Evolutionary conservation across 1,140 invertebrate genomes (phyloP).

Genomic region (Rhopalosiphum padi): DNA sequence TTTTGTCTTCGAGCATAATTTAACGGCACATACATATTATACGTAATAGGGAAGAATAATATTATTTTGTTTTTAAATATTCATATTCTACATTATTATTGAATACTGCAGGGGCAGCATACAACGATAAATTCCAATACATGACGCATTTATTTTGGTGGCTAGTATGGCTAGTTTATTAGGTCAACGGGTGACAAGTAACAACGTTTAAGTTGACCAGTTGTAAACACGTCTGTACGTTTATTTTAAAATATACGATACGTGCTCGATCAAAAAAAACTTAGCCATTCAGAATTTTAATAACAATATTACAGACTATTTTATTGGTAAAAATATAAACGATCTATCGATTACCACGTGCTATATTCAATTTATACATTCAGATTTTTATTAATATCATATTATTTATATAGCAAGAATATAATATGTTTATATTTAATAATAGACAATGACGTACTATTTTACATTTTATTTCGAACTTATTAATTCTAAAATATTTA

Average conservation of each 20-base stretch:
- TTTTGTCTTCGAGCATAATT: background rate
- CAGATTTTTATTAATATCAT: background rate
- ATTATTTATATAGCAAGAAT: background rate
- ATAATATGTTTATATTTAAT: background rate
- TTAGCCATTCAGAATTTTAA: background rate
- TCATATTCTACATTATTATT: background rate
- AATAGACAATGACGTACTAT: background rate
- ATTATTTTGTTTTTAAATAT: background rate
- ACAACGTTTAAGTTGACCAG: conserved; percentile 11
- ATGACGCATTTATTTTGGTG: background rate
- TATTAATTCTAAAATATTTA: background rate
- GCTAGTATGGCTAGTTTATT: background rate
- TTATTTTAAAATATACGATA: background rate
- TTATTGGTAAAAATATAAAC: background rate
- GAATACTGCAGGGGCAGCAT: background rate
- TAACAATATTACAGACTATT: background rate
- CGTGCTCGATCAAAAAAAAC: background rate
- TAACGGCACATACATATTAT: background rate
- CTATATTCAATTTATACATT: background rate
- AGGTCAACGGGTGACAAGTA: conserved; percentile 2
- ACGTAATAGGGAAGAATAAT: background rate
- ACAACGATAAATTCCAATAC: background rate
- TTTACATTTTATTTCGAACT: background rate
- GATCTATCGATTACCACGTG: background rate
- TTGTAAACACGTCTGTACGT: background rate